Evolutionary conservation across 2,113 vertebrate species (phyloP), one percentile per base, ranked within the genome.

Genomic region (Tyrannus savana): DNA sequence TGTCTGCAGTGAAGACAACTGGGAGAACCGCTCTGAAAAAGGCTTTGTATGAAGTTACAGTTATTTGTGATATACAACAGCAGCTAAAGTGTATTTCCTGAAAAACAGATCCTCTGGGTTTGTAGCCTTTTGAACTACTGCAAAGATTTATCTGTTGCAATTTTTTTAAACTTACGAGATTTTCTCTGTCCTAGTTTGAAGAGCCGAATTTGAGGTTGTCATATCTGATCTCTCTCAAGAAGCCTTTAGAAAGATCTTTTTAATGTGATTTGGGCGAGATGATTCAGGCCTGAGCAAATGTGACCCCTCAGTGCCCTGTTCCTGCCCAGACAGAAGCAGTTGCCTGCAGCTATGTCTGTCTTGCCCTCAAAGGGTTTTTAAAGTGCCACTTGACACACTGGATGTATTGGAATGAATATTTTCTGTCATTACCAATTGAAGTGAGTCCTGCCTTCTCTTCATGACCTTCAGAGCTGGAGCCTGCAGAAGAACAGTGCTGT

Each of bases 281-380:
- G 69, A 84, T 76, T 81, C 87, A 91, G 87, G 66, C 74, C 55
- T 69, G 62, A 95, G 81, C 67, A 95, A 84, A 76, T 50, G 87
- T 95, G 91, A 96, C 84, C 89, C 55, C 39, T 91, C 66, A 14
- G 21, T 94, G 91, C 87, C 93, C 89, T 87, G 1, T 46, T 91
- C 46, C 81, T 96, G 87, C 66, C 44, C 28, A 79, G 93, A 96
- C 87, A 93, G 93, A 96, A 79, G 91, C 69, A 87, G 84, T 84
- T 0, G 71, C 91, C 91, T 91, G 87, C 94, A 95, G 96, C 96
- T 96, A 87, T 85, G 84, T 79, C 93, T 81, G 50, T 91, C 53
- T 64, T 64, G 68, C 81, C 87, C 87, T 91, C 84, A 74, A 91
- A 85, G 78, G 87, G 68, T 76, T 87, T 89, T 95, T 93, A 66